phyloP scores from a whole-genome alignment of 2,113 vertebrate species.

The Psammodynastes pulverulentus region DNA sequence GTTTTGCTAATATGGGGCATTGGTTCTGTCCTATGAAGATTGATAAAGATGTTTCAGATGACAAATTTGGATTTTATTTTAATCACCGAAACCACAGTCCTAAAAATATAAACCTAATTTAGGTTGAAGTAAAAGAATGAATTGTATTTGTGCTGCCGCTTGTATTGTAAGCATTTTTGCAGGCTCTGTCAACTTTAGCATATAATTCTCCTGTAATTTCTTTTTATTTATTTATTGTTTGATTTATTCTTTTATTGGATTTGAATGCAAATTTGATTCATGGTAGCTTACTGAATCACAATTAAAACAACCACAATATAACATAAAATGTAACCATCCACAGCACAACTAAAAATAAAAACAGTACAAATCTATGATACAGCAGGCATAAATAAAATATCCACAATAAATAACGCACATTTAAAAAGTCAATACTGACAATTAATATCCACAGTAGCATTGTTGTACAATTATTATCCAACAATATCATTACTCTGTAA shows the following conservation, averaged over 20 bases:
- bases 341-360: neutral
- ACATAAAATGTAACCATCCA: neutral
- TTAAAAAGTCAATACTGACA: neutral
- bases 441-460: neutral
- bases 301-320: neutral
- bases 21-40: neutral
- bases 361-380: neutral
- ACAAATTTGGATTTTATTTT: fast-evolving
- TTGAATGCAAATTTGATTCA: neutral
- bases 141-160: neutral
- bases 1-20: neutral
- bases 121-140: neutral
- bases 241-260: neutral
- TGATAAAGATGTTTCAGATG: neutral
- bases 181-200: neutral
- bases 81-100: neutral
- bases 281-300: neutral
- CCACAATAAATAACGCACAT: neutral
- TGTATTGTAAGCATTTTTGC: neutral
- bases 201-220: neutral
- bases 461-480: neutral
- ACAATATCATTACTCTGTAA: neutral
- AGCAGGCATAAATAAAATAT: neutral
- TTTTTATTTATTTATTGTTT: neutral
- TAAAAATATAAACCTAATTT: neutral